These are phyloP conservation scores for Acrobasis suavella DNA, from an alignment of 2,888 invertebrate genomes.

Conservation along the genomic window DNA sequence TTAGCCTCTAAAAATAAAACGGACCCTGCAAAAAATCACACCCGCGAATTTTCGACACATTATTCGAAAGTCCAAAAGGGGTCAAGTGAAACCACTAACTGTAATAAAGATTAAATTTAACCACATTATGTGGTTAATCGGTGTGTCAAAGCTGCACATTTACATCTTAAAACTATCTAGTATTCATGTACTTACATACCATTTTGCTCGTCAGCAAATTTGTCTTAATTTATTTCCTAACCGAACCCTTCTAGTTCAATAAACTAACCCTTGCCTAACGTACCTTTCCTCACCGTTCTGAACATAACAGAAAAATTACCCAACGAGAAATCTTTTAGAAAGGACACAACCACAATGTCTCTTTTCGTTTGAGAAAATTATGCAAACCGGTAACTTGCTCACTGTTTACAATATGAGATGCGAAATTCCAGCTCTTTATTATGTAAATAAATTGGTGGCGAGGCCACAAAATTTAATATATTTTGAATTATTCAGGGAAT, in stretches of 20 bases:
- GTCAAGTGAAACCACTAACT: not conserved
- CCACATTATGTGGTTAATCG: not conserved
- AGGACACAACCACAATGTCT: constrained; percentile 36
- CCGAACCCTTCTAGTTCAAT: not conserved
- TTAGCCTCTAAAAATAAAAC: constrained; percentile 3
- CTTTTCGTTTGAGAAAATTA: constrained; percentile 42
- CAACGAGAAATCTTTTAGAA: constrained; percentile 38
- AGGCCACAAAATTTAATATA: constrained; percentile 49
- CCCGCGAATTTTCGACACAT: not conserved
- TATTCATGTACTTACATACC: not conserved
- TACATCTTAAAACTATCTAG: not conserved
- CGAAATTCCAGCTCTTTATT: constrained; percentile 49
- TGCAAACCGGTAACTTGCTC: constrained; percentile 42
- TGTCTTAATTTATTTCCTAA: not conserved
- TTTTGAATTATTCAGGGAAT: constrained; percentile 55
- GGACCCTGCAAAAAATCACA: not conserved
- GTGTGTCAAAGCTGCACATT: not conserved
- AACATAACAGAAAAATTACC: constrained; percentile 29
- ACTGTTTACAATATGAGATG: constrained; percentile 44
- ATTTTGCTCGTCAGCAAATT: not conserved
- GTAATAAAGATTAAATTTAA: not conserved
- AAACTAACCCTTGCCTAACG: constrained; percentile 21
- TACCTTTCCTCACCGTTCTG: constrained; percentile 14
- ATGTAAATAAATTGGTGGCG: constrained; percentile 52
- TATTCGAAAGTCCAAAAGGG: not conserved